Conservation (phyloP, 2,113 vertebrate genomes). For the rabbit (Oryctolagus cuniculus) region DNA sequence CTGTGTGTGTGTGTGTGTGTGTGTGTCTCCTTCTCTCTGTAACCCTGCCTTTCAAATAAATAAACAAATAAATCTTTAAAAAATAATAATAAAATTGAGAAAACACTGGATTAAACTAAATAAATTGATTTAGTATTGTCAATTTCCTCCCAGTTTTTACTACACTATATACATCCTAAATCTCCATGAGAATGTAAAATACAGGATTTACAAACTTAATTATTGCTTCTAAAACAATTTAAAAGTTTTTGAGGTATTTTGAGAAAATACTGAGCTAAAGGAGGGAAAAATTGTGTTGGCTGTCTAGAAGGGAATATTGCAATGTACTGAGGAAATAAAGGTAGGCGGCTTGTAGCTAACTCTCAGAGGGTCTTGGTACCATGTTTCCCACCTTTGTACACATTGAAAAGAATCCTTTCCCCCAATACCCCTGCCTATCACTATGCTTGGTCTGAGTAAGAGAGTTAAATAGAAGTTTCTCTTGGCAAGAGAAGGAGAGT, state of each 20-base stretch:
- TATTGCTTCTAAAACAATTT: conserved; percentile 1
- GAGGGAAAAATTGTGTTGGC: not conserved
- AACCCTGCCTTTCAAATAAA: too few relatives aligned
- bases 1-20: too few relatives aligned
- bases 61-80: too few relatives aligned
- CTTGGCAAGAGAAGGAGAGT: not conserved
- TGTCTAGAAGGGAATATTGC: conserved; percentile 2
- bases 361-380: not conserved
- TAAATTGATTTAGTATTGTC: not conserved
- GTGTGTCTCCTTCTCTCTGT: too few relatives aligned
- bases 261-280: conserved; percentile 33
- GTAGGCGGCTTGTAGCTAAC: not conserved
- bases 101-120: conserved; percentile 18
- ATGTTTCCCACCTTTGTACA: not conserved
- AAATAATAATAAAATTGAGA: not conserved
- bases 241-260: conserved; percentile 54
- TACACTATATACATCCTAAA: not conserved
- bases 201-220: conserved; percentile 21
- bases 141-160: conserved; percentile 43
- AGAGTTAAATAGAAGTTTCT: not conserved
- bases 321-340: not conserved
- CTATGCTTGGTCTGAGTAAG: not conserved
- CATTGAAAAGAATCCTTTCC: not conserved
- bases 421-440: not conserved
- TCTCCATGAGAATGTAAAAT: not conserved